These are phyloP conservation scores for Notolepis coatsorum DNA, from an alignment of 2,797 vertebrate species.

Conservation along the genomic window DNA sequence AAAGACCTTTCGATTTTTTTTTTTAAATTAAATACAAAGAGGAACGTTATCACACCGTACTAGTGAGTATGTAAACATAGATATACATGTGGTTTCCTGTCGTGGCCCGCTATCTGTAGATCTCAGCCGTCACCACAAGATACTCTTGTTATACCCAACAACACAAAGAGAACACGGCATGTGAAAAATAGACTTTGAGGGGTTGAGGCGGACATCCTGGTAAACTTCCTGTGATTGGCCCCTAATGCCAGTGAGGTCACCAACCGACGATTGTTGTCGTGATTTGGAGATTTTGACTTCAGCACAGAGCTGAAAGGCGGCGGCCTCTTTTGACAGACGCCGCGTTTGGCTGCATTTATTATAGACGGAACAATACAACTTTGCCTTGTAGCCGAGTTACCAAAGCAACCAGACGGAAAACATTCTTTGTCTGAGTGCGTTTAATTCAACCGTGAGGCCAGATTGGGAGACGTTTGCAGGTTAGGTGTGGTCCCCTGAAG, in stretches of 20 bases:
- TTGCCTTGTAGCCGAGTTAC: conserved; percentile 22
- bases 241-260: conserved; percentile 62
- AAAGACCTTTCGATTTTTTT: too few relatives aligned
- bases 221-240: conserved; percentile 70
- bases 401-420: conserved; percentile 21
- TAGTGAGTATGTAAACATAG: background rate
- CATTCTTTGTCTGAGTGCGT: conserved; percentile 11
- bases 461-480: conserved; percentile 12
- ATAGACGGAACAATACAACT: conserved; percentile 28
- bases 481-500: background rate
- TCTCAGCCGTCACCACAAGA: conserved; percentile 34
- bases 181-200: conserved; percentile 43
- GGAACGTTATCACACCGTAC: background rate
- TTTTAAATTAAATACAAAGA: too few relatives aligned
- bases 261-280: conserved; percentile 38
- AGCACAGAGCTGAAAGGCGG: conserved; percentile 18
- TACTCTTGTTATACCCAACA: conserved; percentile 34
- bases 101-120: conserved; percentile 44
- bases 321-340: conserved; percentile 19
- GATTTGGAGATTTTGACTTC: conserved; percentile 27
- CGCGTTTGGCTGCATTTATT: conserved; percentile 17
- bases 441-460: conserved; percentile 1
- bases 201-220: conserved; percentile 63
- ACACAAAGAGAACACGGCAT: conserved; percentile 20
- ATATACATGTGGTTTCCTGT: conserved; percentile 20